Conservation (phyloP, 2,797 vertebrate genomes). For the Sebastes itinus region DNA sequence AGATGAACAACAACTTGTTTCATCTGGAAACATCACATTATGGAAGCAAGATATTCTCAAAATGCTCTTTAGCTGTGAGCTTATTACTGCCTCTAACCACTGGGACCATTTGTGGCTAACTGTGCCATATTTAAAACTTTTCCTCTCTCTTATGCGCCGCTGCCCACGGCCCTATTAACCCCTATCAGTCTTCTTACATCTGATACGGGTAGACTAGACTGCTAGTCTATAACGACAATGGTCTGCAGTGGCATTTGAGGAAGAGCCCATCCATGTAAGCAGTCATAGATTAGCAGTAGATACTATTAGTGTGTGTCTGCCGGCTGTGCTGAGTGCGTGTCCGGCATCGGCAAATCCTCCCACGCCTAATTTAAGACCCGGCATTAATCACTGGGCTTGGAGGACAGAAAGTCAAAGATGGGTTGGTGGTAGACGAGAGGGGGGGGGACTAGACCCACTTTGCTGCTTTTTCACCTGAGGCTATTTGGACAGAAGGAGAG, state of each 20-base stretch:
- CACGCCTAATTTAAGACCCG: constrained; percentile 82
- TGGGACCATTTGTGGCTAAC: constrained; percentile 36
- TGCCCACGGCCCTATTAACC: constrained; percentile 66
- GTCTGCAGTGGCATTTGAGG: constrained; percentile 76
- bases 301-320: constrained; percentile 77
- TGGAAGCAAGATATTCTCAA: constrained; percentile 2
- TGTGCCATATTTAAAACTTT: constrained; percentile 51
- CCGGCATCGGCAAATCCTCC: constrained; percentile 78
- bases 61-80: constrained; percentile 20
- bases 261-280: constrained; percentile 80
- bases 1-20: not conserved
- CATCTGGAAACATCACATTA: constrained; percentile 4
- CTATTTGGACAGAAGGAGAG: constrained; percentile 63
- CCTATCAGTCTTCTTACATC: constrained; percentile 75
- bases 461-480: constrained; percentile 80
- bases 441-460: constrained; percentile 55
- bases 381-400: constrained; percentile 83
- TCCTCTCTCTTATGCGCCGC: constrained; percentile 14
- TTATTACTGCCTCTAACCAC: constrained; percentile 32
- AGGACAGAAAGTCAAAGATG: constrained; percentile 85
- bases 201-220: constrained; percentile 72
- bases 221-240: constrained; percentile 75
- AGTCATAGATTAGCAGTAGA: constrained; percentile 79
- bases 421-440: constrained; percentile 26
- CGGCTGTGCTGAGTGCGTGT: constrained; percentile 72